Base-by-base conservation (phyloP, 2,797 vertebrate species). In the Trachurus trachurus region DNA sequence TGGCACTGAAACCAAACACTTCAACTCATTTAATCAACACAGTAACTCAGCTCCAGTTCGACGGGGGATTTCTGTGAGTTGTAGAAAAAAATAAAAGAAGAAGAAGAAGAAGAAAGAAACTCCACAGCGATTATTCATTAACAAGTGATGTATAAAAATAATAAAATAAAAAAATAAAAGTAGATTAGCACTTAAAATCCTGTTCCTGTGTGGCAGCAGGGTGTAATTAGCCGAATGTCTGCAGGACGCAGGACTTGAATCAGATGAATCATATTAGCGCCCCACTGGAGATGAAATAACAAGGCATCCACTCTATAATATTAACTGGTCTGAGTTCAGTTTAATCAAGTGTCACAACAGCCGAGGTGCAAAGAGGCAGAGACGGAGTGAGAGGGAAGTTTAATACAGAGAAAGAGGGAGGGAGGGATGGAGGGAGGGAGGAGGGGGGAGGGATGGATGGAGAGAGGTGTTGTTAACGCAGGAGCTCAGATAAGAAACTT, bases 181-280 rank as follows among this genome's bases (percentile, higher is more conserved):
- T 16, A 31, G 40, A 78, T 71, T 54, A 77, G 4, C 42, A 53
- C 56, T 66, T 61, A 4, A 74, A 76, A 80, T 56, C 1, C 17
- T 13, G 6, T 13, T 29, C 45, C 7, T 45, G 7, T 45, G 7
- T 50, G 83, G 65, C 76, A 87, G 63, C 68, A 3, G 26, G 26
- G 22, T 81, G n/a, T 86, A 78, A 85, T 85, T 84, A 84, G 19
- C 16, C 59, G 67, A 8, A 8, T 16, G 37, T 47, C 63, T 73
- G 66, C 7, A 0, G 65, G 72, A 66, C 17, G 26, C 59, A 57
- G 56, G 31, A 16, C 17, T 45, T 10, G 58, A 66, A 66, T 63
- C 13, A 74, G 57, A 78, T 22, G 59, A 74, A 66, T 73, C n/a
- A 49, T 70, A 78, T 72, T 4, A 45, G 21, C 26, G 57, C 13